Evolutionary conservation across 2,888 invertebrate genomes (phyloP), one percentile per base, ranked within the genome.

Genomic region (Ormia ochracea): DNA sequence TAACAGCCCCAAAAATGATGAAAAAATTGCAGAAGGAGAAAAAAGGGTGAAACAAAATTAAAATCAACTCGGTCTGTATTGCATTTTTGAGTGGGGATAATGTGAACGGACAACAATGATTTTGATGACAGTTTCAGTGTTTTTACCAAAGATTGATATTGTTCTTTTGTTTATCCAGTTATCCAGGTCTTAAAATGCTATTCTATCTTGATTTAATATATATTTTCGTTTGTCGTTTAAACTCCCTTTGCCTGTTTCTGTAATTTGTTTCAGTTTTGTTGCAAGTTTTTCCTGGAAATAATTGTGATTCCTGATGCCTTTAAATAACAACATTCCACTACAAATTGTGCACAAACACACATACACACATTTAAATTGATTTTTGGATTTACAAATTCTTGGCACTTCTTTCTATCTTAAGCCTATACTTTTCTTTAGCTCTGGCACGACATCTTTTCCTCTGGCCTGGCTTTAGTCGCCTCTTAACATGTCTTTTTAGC

Each of bases 251-350:
- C 54, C 63, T 59, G 56, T 43, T 65, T 73, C 63, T 81, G 72
- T 74, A 70, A 78, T 78, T 80, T 77, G 79, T 61, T 78, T 78
- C 72, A 50, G 48, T 58, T 58, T 74, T 58, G 65, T 36, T 70
- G 78, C 75, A 43, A 45, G 48, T 41, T 81, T 82, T 88, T 88
- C 88, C 87, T 82, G 84, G 88, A 88, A 88, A 88, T 88, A 87
- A 88, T 88, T 88, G 88, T 87, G 87, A 85, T 85, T 82, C 84
- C 63, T 86, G 84, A 83, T 85, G 87, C 82, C 77, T 84, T 84
- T 83, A 84, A 87, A 84, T 85, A 86, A 87, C 87, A 86, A 86
- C 85, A 87, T 87, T 87, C 87, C 80, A 84, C 83, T 85, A 85
- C 86, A 87, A 87, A 87, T 87, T 87, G 88, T 85, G 86, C 78